These are phyloP conservation scores for Pangasius macronema DNA, from an alignment of 2,797 vertebrate genomes.

Conservation along the genomic window DNA sequence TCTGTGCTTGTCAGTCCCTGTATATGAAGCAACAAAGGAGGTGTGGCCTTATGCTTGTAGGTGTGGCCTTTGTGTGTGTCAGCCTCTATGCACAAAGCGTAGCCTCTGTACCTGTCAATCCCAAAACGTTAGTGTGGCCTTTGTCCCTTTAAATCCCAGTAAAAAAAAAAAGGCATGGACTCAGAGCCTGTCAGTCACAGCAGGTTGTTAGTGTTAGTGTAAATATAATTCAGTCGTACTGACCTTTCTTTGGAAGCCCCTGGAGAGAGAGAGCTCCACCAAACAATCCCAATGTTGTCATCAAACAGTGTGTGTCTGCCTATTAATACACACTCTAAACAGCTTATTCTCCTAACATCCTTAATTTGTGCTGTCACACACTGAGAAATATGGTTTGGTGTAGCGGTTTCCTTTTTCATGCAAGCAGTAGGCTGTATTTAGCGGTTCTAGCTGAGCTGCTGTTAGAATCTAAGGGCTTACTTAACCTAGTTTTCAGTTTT, in stretches of 20 bases:
- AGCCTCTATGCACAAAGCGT: not conserved
- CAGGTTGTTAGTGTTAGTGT: constrained; percentile 19
- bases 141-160: not conserved
- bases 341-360: not conserved
- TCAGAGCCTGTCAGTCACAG: not conserved
- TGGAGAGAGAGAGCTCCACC: constrained; percentile 1
- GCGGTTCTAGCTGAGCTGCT: not conserved
- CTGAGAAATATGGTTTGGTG: constrained; percentile 7
- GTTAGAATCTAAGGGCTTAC: not conserved
- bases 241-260: constrained; percentile 29
- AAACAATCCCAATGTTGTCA: constrained; percentile 14
- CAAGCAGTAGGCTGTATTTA: constrained; percentile 25
- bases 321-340: constrained; percentile 24
- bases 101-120: not conserved
- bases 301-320: constrained; percentile 6
- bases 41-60: not conserved
- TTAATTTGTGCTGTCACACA: constrained; percentile 12
- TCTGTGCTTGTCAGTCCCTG: not conserved
- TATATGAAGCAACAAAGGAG: not conserved
- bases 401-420: constrained; percentile 1
- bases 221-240: constrained; percentile 32
- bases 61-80: not conserved
- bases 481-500: constrained; percentile 13
- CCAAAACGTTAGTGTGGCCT: not conserved
- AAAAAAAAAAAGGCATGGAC: not conserved